Conservation (phyloP, 2,888 invertebrate species). For the Micoletzkya japonica region DNA sequence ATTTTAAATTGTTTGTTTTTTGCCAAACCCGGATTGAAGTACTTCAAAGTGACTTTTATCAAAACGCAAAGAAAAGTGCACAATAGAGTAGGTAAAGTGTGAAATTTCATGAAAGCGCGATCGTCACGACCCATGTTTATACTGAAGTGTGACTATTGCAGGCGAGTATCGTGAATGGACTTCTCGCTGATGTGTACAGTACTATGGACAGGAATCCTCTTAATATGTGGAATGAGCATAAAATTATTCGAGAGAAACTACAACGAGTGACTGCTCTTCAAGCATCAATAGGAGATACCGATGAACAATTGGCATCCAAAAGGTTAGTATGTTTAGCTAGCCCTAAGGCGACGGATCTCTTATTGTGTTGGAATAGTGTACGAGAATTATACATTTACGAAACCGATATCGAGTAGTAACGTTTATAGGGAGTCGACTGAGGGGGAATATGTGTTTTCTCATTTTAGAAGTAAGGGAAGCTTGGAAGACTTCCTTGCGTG, state of each 20-base stretch:
- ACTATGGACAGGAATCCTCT: constrained; percentile 3
- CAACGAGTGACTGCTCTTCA: constrained; percentile 5
- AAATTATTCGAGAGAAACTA: constrained; percentile 20
- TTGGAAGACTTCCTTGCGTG: constrained; percentile 17
- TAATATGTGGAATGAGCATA: constrained; percentile 23
- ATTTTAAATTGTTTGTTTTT: too few relatives aligned
- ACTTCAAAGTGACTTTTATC: too few relatives aligned
- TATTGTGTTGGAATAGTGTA: too few relatives aligned
- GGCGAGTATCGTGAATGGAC: constrained; percentile 12
- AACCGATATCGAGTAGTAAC: too few relatives aligned
- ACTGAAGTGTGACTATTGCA: too few relatives aligned
- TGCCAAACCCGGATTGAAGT: too few relatives aligned
- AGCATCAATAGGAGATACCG: constrained; percentile 4
- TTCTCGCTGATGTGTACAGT: constrained; percentile 9
- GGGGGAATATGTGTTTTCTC: neutral
- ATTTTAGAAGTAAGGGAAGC: neutral
- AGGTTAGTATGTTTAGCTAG: constrained; percentile 4
- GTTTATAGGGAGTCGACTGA: neutral
- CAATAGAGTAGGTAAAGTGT: too few relatives aligned
- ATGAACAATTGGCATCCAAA: neutral
- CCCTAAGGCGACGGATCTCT: too few relatives aligned
- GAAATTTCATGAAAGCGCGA: too few relatives aligned
- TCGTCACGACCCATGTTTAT: too few relatives aligned
- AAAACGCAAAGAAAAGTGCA: too few relatives aligned
- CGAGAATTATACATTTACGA: too few relatives aligned